Evolutionary conservation across 2,888 invertebrate genomes (phyloP).

Genomic region (Agelastica alni): DNA sequence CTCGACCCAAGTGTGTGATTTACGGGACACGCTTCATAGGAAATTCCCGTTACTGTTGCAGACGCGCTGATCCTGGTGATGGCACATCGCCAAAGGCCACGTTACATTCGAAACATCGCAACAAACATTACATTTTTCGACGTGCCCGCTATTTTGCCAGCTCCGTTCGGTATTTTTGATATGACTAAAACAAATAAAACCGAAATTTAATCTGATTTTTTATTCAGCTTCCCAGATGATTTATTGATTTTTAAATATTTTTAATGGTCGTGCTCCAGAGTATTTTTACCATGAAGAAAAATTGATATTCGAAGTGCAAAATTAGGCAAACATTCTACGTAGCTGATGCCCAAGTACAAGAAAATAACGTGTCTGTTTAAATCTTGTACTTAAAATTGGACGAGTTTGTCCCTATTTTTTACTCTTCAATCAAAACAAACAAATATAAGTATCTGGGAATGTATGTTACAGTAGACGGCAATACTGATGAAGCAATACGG

Average conservation of each 20-base stretch:
- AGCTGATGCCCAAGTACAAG: no score
- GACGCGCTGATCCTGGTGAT: constrained; percentile 3
- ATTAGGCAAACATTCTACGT: no score
- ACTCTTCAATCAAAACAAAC: no score
- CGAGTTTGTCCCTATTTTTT: no score
- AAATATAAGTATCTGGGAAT: no score
- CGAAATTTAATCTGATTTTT: not conserved
- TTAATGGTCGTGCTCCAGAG: no score
- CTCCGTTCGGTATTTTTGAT: constrained; percentile 5
- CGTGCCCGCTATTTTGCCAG: constrained; percentile 5
- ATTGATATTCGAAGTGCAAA: no score
- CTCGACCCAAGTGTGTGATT: constrained; percentile 1
- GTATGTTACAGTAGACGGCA: no score
- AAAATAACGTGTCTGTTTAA: no score
- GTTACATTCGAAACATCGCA: constrained; percentile 8
- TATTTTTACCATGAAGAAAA: no score
- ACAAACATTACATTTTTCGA: constrained; percentile 16
- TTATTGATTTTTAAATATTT: constrained; percentile 5
- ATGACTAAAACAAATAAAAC: not conserved
- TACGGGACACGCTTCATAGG: constrained; percentile 8
- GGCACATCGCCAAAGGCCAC: constrained; percentile 9
- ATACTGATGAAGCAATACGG: no score
- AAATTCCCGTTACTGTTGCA: constrained; percentile 13
- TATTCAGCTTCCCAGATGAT: not conserved
- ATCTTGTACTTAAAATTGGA: no score